Evolutionary conservation across 2,113 vertebrate species (phyloP).

Genomic region (Gymnorhina tibicen): DNA sequence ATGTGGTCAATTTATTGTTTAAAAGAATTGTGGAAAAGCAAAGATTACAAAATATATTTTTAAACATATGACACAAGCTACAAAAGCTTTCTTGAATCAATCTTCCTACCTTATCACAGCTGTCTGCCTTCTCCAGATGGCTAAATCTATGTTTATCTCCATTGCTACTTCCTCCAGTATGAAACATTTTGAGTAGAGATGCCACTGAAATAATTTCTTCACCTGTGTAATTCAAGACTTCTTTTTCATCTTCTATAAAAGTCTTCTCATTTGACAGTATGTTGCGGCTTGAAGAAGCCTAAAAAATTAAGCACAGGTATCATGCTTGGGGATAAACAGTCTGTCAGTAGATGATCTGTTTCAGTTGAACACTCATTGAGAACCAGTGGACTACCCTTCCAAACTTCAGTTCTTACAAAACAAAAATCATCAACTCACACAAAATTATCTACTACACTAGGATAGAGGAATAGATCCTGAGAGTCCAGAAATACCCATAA

Average conservation of each 20-base stretch:
- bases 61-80: neutral
- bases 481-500: neutral
- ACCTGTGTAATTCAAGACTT: neutral
- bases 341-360: neutral
- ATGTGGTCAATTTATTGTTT: neutral
- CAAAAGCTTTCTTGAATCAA: neutral
- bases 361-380: neutral
- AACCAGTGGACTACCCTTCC: neutral
- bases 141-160: conserved; percentile 49
- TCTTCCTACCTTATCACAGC: conserved; percentile 72
- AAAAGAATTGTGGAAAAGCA: neutral
- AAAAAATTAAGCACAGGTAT: neutral
- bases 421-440: neutral
- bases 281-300: conserved; percentile 15
- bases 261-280: neutral
- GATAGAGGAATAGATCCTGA: neutral
- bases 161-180: conserved; percentile 42
- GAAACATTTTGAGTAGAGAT: conserved; percentile 76
- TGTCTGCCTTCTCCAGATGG: conserved; percentile 25
- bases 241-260: conserved; percentile 1
- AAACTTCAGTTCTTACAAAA: neutral
- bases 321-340: neutral
- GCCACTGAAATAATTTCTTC: conserved; percentile 72
- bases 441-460: neutral
- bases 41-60: neutral